Conservation (phyloP, 1,140 invertebrate genomes). For the Melitaea cinxia region DNA sequence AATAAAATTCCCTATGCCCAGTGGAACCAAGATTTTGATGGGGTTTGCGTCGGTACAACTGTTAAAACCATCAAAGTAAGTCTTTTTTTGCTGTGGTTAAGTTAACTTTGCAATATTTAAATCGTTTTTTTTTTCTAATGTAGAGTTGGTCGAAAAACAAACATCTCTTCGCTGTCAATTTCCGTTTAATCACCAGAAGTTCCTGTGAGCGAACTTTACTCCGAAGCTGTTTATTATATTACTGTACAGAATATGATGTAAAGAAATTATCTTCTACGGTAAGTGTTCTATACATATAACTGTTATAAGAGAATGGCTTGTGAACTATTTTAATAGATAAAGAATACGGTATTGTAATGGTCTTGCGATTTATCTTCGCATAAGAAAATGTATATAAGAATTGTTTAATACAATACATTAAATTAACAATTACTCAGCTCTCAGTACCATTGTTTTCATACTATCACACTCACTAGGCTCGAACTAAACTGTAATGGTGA, state of each 20-base stretch:
- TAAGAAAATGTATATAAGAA: no score
- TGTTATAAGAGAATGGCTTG: no score
- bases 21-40: constrained; percentile 54
- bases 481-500: no score
- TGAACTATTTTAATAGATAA: not conserved
- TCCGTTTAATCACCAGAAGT: constrained; percentile 35
- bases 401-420: no score
- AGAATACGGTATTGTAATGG: no score
- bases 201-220: constrained; percentile 44
- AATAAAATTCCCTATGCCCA: constrained; percentile 54
- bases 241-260: constrained; percentile 44
- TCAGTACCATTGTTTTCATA: no score
- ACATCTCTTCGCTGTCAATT: constrained; percentile 40
- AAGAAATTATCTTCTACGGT: constrained; percentile 31
- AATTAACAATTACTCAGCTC: no score
- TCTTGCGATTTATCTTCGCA: no score
- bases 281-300: no score
- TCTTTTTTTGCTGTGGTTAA: constrained; percentile 6
- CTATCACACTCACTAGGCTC: no score
- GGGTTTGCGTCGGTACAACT: constrained; percentile 47
- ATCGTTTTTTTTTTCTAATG: constrained; percentile 19
- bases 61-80: constrained; percentile 49
- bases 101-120: not conserved
- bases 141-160: constrained; percentile 55
- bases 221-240: constrained; percentile 43